phyloP scores from a whole-genome alignment of 2,797 vertebrate species.

The Dendrocincla tyrannina region DNA sequence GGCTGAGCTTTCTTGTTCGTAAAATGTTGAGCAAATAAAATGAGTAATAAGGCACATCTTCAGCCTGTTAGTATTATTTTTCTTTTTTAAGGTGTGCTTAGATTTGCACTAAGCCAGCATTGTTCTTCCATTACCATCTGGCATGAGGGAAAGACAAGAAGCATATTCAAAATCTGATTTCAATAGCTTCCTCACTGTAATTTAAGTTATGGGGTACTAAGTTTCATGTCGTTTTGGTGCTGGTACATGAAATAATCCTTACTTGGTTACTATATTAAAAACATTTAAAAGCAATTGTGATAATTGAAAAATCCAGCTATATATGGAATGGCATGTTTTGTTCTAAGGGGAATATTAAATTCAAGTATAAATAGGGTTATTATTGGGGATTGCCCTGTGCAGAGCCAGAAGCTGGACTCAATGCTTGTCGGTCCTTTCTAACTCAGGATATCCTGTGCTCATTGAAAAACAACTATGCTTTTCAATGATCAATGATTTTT shows the following conservation, averaged over 20 bases:
- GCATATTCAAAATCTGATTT: neutral
- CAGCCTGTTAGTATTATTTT: neutral
- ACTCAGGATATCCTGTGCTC: neutral
- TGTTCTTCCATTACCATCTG: neutral
- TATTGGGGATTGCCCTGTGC: neutral
- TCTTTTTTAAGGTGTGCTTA: neutral
- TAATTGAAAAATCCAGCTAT: neutral
- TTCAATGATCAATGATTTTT: neutral
- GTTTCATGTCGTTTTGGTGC: neutral
- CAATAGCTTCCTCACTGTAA: neutral
- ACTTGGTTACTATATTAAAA: neutral
- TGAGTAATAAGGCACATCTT: neutral
- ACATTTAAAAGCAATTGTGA: neutral
- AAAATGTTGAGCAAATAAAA: neutral
- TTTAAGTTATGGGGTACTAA: neutral
- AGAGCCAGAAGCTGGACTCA: neutral
- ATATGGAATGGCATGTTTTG: neutral
- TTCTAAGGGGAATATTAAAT: neutral
- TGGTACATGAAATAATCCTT: neutral
- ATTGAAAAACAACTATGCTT: neutral
- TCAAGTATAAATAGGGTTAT: neutral
- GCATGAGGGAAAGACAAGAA: accelerated
- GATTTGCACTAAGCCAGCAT: neutral
- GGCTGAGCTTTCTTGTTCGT: neutral
- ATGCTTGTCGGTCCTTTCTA: neutral